These are phyloP conservation scores for Plebejus anna DNA, from an alignment of 2,888 invertebrate genomes.

Conservation along the genomic window DNA sequence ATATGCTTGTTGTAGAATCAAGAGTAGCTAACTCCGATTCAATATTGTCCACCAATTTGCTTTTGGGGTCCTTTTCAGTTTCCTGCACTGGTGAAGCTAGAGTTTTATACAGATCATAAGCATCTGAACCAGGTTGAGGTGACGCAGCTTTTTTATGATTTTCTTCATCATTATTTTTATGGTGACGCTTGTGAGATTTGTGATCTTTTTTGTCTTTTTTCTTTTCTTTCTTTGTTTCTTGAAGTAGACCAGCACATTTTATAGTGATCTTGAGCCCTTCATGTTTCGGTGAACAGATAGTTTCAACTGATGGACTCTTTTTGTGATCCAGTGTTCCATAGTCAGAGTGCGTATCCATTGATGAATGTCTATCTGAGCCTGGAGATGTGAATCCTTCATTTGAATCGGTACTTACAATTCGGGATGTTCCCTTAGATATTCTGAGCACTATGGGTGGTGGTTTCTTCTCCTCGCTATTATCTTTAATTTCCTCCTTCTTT, in stretches of 20 bases:
- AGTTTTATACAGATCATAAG: constrained; percentile 74
- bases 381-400: constrained; percentile 81
- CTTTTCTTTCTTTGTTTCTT: constrained; percentile 68
- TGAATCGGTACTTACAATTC: constrained; percentile 83
- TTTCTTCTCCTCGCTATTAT: constrained; percentile 64
- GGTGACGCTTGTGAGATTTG: constrained; percentile 74
- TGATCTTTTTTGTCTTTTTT: constrained; percentile 76
- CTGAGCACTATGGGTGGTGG: constrained; percentile 92
- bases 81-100: constrained; percentile 71
- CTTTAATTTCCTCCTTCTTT: constrained; percentile 63
- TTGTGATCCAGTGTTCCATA: constrained; percentile 60
- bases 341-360: constrained; percentile 70
- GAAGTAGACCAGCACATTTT: constrained; percentile 65
- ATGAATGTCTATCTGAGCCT: constrained; percentile 73
- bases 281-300: constrained; percentile 73
- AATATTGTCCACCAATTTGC: constrained; percentile 55
- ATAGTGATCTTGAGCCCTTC: constrained; percentile 77
- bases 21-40: constrained; percentile 62
- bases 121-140: constrained; percentile 73
- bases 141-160: constrained; percentile 64
- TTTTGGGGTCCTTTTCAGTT: constrained; percentile 52
- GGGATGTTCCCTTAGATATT: constrained; percentile 88
- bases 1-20: constrained; percentile 52
- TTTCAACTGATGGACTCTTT: constrained; percentile 66
- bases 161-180: constrained; percentile 66